Evolutionary conservation across 2,888 invertebrate species (phyloP).

Genomic region (Cheilosia variabilis): DNA sequence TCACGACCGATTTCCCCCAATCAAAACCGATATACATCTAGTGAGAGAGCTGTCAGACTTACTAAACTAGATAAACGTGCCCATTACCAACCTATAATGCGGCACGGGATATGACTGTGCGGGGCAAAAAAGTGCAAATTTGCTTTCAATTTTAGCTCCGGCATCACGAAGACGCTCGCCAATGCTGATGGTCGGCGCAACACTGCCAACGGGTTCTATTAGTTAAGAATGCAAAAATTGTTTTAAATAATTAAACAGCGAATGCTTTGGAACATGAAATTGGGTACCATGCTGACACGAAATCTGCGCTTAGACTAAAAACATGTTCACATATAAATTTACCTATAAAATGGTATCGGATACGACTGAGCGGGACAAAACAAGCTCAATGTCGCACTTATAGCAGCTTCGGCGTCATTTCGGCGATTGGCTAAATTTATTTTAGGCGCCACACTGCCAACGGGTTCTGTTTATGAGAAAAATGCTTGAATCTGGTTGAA

Average conservation of each 20-base stretch:
- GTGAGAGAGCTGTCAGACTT: too few relatives aligned
- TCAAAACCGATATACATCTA: too few relatives aligned
- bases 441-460: slow-evolving; percentile 85
- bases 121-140: slow-evolving; percentile 88
- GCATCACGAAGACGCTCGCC: slow-evolving; percentile 87
- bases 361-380: slow-evolving; percentile 91
- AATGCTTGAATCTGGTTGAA: not conserved
- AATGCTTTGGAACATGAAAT: slow-evolving; percentile 85
- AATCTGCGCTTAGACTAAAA: slow-evolving; percentile 81
- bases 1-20: too few relatives aligned
- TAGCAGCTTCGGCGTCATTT: slow-evolving; percentile 84
- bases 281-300: slow-evolving; percentile 85
- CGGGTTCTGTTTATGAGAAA: slow-evolving; percentile 84
- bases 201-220: slow-evolving; percentile 85
- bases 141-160: slow-evolving; percentile 83
- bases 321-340: slow-evolving; percentile 74
- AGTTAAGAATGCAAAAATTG: not conserved
- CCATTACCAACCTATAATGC: slow-evolving; percentile 86
- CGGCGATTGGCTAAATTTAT: slow-evolving; percentile 86
- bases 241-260: not conserved
- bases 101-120: slow-evolving; percentile 91
- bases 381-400: slow-evolving; percentile 85
- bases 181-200: slow-evolving; percentile 88
- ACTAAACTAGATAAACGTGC: too few relatives aligned
- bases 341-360: slow-evolving; percentile 86